phyloP scores from a whole-genome alignment of 1,140 invertebrate species.

The Yoshiicerus persimilis region DNA sequence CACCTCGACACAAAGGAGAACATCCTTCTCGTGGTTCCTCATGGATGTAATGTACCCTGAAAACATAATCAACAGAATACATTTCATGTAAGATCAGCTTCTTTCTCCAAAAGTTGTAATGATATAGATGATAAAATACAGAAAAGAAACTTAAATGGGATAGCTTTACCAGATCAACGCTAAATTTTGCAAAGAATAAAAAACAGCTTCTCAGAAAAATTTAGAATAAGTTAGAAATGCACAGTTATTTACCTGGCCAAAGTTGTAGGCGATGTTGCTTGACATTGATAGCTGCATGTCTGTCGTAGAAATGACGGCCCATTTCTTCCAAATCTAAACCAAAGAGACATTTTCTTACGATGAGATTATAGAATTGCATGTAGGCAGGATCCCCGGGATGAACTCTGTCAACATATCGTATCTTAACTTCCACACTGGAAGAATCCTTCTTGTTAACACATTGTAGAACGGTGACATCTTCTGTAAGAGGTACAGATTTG shows the following conservation, averaged over 20 bases:
- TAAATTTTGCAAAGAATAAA: too few species aligned
- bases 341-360: conserved; percentile 70
- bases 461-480: not conserved
- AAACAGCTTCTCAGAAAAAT: too few species aligned
- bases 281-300: conserved; percentile 53
- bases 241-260: not conserved
- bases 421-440: conserved; percentile 5
- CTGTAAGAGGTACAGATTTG: conserved; percentile 55
- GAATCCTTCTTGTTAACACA: conserved; percentile 2
- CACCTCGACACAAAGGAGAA: conserved; percentile 65
- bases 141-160: too few species aligned
- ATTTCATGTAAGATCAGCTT: too few species aligned
- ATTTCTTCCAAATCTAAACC: conserved; percentile 56
- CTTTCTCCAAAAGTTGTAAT: too few species aligned
- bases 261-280: not conserved
- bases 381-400: conserved; percentile 20
- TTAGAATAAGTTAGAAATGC: too few species aligned
- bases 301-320: conserved; percentile 59
- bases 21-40: conserved; percentile 69
- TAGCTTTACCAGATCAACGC: too few species aligned
- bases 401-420: conserved; percentile 20
- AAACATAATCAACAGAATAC: too few species aligned
- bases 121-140: too few species aligned
- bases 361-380: conserved; percentile 71
- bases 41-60: conserved; percentile 76